Base-by-base conservation (phyloP, 1,140 invertebrate species). In the Drosophila ambigua region DNA sequence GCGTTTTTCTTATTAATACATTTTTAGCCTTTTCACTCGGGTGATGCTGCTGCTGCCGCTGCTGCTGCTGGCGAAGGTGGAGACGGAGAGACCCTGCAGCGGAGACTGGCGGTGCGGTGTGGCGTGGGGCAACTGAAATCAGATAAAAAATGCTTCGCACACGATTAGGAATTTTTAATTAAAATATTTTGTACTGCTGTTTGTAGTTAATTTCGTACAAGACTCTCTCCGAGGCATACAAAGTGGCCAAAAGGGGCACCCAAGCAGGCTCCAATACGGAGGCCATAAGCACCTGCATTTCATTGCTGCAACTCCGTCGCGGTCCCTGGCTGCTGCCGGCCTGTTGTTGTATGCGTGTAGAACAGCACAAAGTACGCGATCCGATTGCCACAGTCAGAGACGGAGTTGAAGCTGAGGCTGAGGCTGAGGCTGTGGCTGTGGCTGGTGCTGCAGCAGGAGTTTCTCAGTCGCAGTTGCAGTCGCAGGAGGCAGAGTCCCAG, bases 161-260 rank as follows among this genome's bases (percentile, higher is more conserved):
- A 91, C 89, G 89, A 91, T 91, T 91, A 91, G 89, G 89, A 91
- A 91, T 91, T 91, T 91, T 91, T 91, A 91, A 91, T 91, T 91
- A 91, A 91, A 91, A 91, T 91, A 91, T 91, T 91, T 91, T 91
- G 88, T 91, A 89, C 85, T 85, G 85, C 79, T 85, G 81, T 90
- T 90, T 90, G 89, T 90, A 88, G 79, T 90, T 77, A 88, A 77
- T 83, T 90, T 83, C 73, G 83, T 83, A 87, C 83, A 87, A 87
- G 83, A 78, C 73, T 77, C 74, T 67, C 72, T 76, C 72, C 59
- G 78, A 79, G 78, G 54, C 68, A 85, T 67, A 85, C 69, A 81
- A 78, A 81, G 74, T 78, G 82, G 60, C 62, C 67, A 44, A 43
- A 46, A 60, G 49, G 50, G 45, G 57, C 46, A 26, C 23, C 24